Percentiles rank a stretch among this genome's conserved stretches.
Evolutionary conservation across 2,113 vertebrate species (phyloP).

Genomic region (Scalopus aquaticus): DNA sequence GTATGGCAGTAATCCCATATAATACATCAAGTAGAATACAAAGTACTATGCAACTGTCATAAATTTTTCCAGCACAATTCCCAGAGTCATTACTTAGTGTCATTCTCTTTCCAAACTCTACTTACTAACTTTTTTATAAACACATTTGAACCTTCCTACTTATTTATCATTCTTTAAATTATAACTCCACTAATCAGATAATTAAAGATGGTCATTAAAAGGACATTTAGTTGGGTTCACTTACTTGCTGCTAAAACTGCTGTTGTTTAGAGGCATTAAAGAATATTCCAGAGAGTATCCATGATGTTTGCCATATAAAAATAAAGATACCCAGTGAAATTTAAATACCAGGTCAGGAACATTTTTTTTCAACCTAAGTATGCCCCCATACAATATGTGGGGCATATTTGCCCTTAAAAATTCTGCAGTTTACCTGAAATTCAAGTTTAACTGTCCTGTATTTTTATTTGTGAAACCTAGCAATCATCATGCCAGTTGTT

Average conservation of each 20-base stretch:
- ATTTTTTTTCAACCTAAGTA: background rate
- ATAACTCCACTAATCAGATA: conserved; percentile 62
- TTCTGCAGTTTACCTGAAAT: background rate
- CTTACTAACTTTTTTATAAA: conserved; percentile 60
- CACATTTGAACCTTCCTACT: background rate
- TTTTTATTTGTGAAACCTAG: conserved; percentile 18
- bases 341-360: conserved; percentile 17
- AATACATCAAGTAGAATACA: conserved; percentile 63
- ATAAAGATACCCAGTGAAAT: background rate
- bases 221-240: conserved; percentile 39
- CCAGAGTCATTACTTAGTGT: conserved; percentile 69
- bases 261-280: conserved; percentile 41
- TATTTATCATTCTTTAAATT: conserved; percentile 64
- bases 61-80: conserved; percentile 70
- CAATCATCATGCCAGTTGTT: background rate
- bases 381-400: background rate
- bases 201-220: conserved; percentile 68
- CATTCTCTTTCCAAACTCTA: conserved; percentile 58
- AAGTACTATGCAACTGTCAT: conserved; percentile 49
- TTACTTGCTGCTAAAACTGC: conserved; percentile 25
- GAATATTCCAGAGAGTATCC: background rate
- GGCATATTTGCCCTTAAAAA: background rate
- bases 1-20: conserved; percentile 65
- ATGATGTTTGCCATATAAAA: conserved; percentile 19
- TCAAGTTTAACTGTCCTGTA: background rate